Conservation (phyloP, 2,113 vertebrate species). For the Malurus melanocephalus region DNA sequence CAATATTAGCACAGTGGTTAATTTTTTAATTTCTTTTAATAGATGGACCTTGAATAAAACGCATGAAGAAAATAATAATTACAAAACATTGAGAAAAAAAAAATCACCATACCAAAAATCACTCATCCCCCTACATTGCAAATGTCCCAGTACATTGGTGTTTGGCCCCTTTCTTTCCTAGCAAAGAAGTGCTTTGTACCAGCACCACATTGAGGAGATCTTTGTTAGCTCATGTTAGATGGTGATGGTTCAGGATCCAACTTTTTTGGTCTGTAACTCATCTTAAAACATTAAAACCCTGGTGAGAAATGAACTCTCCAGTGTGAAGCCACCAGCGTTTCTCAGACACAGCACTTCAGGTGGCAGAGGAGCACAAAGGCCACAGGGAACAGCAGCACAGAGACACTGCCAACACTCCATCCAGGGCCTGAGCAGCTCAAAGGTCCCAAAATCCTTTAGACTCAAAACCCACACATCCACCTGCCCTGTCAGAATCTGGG, state of each 20-base stretch:
- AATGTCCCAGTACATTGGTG: background rate
- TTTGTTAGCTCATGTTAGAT: background rate
- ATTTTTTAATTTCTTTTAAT: background rate
- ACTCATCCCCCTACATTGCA: background rate
- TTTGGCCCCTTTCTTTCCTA: background rate
- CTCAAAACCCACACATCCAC: background rate
- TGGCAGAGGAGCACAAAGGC: background rate
- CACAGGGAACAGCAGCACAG: background rate
- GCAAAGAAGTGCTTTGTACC: background rate
- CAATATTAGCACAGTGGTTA: background rate
- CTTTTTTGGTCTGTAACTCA: background rate
- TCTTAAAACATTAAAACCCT: background rate
- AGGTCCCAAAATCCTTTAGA: background rate
- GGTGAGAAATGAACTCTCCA: background rate
- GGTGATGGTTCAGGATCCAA: background rate
- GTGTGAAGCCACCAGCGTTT: background rate
- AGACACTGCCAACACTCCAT: background rate
- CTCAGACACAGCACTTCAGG: background rate
- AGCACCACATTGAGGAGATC: background rate
- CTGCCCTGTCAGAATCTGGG: accelerated
- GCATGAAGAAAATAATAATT: background rate
- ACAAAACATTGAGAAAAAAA: background rate
- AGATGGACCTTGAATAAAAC: background rate
- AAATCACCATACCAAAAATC: background rate
- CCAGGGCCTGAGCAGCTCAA: background rate